Conservation (phyloP, 2,797 vertebrate genomes). For the Falco novaeseelandiae region DNA sequence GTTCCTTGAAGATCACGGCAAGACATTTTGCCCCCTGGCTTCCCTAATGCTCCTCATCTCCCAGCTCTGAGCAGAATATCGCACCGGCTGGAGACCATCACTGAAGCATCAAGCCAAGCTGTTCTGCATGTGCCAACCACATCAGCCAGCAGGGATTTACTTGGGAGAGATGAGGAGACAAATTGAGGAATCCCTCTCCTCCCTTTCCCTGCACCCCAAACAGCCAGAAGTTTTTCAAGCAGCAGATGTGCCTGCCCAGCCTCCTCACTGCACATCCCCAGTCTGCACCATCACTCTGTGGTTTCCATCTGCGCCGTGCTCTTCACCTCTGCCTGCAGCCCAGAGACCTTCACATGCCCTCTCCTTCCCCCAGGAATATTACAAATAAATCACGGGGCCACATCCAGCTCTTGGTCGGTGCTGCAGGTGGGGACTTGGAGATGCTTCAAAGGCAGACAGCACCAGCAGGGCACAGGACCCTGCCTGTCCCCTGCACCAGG, state of each 20-base stretch:
- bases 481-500: neutral
- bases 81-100: neutral
- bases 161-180: neutral
- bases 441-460: neutral
- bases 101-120: neutral
- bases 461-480: neutral
- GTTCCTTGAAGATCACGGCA: neutral
- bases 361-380: neutral
- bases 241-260: rapidly evolving
- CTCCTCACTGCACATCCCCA: rapidly evolving
- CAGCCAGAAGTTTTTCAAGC: neutral
- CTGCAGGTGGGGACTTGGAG: neutral
- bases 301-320: rapidly evolving
- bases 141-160: neutral
- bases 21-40: neutral
- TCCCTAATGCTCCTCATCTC: neutral
- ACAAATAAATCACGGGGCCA: neutral
- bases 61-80: neutral
- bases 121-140: neutral
- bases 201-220: neutral
- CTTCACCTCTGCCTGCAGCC: neutral
- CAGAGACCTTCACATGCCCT: neutral
- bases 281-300: neutral
- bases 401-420: neutral
- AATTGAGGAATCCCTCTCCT: neutral